Conservation (phyloP, 2,888 invertebrate genomes). For the Meloe dianella region DNA sequence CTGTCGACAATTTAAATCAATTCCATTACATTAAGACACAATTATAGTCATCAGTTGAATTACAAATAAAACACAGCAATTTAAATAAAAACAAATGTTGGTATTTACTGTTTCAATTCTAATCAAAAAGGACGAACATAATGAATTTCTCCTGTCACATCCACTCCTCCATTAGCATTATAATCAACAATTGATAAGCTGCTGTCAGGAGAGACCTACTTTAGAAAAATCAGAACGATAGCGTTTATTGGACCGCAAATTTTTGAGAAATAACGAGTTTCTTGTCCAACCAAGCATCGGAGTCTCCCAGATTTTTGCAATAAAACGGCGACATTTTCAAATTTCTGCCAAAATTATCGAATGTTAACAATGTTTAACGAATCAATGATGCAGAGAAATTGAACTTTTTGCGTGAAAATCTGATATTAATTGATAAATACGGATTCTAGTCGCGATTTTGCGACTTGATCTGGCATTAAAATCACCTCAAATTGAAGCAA, state of each 20-base stretch:
- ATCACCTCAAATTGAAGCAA: not conserved
- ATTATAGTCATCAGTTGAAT: not conserved
- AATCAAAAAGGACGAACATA: not conserved
- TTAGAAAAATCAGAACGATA: constrained; percentile 15
- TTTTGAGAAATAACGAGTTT: not conserved
- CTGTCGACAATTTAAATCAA: not conserved
- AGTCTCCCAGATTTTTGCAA: constrained; percentile 11
- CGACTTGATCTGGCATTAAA: not conserved
- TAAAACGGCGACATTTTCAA: not conserved
- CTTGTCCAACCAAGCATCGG: constrained; percentile 16
- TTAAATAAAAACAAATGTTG: not conserved
- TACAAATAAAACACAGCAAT: not conserved
- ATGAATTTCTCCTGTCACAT: not conserved
- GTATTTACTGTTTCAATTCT: not conserved
- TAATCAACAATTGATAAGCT: not conserved
- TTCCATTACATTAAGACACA: not conserved
- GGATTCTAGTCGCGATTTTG: not conserved
- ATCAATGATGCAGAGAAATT: too few relatives aligned
- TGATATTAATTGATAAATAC: too few relatives aligned
- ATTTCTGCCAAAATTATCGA: not conserved
- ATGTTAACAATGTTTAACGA: not conserved
- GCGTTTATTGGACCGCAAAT: constrained; percentile 24
- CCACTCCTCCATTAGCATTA: not conserved
- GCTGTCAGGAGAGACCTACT: constrained; percentile 12
- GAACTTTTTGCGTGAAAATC: too few relatives aligned